Conservation (phyloP, 2,888 invertebrate genomes). For the Pharmacophagus antenor region DNA sequence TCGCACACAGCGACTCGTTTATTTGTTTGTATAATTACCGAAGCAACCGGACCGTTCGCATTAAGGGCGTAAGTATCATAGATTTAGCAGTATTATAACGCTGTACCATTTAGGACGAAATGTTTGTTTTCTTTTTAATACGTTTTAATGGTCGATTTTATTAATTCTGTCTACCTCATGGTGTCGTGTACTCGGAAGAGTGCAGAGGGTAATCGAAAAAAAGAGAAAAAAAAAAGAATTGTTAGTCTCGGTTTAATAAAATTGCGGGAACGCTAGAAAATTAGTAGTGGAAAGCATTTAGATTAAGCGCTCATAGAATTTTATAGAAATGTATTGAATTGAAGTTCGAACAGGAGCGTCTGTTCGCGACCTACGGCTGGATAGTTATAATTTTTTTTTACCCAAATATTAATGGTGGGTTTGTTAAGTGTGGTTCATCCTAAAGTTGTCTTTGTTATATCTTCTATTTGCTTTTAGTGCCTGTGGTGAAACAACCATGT, state of each 20-base stretch:
- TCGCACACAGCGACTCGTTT: conserved; percentile 11
- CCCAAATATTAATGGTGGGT: neutral
- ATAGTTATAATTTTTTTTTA: neutral
- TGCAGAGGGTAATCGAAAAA: conserved; percentile 33
- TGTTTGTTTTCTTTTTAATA: conserved; percentile 44
- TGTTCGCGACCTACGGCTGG: too few species aligned
- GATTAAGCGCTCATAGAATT: conserved; percentile 11
- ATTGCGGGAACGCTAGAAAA: conserved; percentile 27
- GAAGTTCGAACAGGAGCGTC: neutral
- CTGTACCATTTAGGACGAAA: conserved; percentile 48
- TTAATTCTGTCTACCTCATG: conserved; percentile 68
- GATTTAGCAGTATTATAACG: conserved; percentile 73
- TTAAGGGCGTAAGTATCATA: conserved; percentile 48
- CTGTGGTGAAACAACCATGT: too few species aligned
- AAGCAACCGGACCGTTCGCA: conserved; percentile 29
- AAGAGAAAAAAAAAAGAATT: too few species aligned
- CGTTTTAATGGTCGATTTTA: conserved; percentile 39
- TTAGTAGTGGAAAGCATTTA: conserved; percentile 17
- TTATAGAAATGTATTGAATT: neutral
- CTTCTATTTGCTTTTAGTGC: conserved; percentile 11
- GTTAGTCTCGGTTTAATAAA: conserved; percentile 29
- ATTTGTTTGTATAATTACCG: conserved; percentile 27
- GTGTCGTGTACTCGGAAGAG: conserved; percentile 52
- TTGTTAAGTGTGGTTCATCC: conserved; percentile 4
- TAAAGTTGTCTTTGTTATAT: neutral